Evolutionary conservation across 53 echinoderm and acorn worm species (phyloP).

Genomic region (Glandiceps talaboti): DNA sequence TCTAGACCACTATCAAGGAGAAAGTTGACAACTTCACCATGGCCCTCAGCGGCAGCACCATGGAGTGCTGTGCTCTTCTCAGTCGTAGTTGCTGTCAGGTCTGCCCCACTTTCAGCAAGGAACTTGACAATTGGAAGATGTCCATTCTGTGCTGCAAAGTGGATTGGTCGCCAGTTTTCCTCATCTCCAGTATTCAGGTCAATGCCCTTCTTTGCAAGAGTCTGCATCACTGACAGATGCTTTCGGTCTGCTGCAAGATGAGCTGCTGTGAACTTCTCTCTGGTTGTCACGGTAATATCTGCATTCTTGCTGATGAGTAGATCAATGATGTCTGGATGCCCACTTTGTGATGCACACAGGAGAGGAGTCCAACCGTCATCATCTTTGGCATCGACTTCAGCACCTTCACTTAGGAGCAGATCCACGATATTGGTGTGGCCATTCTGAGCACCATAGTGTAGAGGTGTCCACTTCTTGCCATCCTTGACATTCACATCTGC

Average conservation of each 20-base stretch:
- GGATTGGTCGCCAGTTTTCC: neutral
- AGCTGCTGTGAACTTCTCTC: slow-evolving; percentile 35
- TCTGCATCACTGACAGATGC: slow-evolving; percentile 26
- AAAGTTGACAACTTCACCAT: neutral
- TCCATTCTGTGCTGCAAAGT: neutral
- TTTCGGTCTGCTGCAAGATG: slow-evolving; percentile 74
- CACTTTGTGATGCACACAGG: slow-evolving; percentile 63
- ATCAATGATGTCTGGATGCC: slow-evolving; percentile 29
- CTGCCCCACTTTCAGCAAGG: neutral
- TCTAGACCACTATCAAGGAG: neutral
- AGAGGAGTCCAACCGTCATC: slow-evolving; percentile 51
- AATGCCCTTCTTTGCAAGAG: slow-evolving; percentile 19
- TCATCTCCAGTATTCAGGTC: neutral
- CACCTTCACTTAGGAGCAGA: slow-evolving; percentile 27
- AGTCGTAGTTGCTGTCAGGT: neutral
- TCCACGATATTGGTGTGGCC: slow-evolving; percentile 24
- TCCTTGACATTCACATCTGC: slow-evolving; percentile 25
- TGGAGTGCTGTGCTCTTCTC: neutral
- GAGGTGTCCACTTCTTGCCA: slow-evolving; percentile 29
- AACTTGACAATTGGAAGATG: neutral
- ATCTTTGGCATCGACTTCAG: slow-evolving; percentile 33
- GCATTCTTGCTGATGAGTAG: slow-evolving; percentile 36
- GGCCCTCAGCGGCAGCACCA: neutral
- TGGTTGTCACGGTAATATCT: slow-evolving; percentile 18
- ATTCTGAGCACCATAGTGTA: slow-evolving; percentile 32